Evolutionary conservation across 1,140 invertebrate species (phyloP).

Genomic region (Aphidius gifuensis): DNA sequence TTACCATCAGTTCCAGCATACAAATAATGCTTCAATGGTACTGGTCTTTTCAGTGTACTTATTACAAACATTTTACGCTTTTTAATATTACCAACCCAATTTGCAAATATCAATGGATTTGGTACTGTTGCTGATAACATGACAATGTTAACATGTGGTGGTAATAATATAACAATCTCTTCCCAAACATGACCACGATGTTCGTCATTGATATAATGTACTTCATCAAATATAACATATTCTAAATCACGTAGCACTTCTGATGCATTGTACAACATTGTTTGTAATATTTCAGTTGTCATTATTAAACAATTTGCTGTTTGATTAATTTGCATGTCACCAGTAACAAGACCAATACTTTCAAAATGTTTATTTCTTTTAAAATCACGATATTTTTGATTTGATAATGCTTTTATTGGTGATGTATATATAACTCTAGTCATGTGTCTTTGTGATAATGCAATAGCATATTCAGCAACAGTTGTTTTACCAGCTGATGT

Average conservation of each 20-base stretch:
- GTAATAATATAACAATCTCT: conserved; percentile 94
- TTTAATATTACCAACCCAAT: conserved; percentile 95
- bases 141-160: conserved; percentile 91
- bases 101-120: conserved; percentile 93
- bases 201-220: conserved; percentile 97
- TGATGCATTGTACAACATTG: conserved; percentile 95
- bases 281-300: conserved; percentile 98
- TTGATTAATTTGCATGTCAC: conserved; percentile 93
- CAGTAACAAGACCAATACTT: conserved; percentile 92
- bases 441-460: conserved; percentile 87
- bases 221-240: conserved; percentile 99
- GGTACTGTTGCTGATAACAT: conserved; percentile 98
- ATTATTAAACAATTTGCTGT: conserved; percentile 95
- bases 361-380: conserved; percentile 76
- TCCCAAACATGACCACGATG: conserved; percentile 99
- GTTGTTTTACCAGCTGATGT: conserved; percentile 99
- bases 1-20: conserved; percentile 84
- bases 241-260: conserved; percentile 94
- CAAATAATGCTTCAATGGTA: conserved; percentile 91
- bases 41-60: conserved; percentile 88
- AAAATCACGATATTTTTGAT: conserved; percentile 99
- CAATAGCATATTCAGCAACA: conserved; percentile 98
- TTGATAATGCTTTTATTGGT: conserved; percentile 98
- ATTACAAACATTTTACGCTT: conserved; percentile 93
- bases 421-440: conserved; percentile 97